Base-by-base conservation (phyloP, 2,888 invertebrate genomes). In the Acleris sparsana region DNA sequence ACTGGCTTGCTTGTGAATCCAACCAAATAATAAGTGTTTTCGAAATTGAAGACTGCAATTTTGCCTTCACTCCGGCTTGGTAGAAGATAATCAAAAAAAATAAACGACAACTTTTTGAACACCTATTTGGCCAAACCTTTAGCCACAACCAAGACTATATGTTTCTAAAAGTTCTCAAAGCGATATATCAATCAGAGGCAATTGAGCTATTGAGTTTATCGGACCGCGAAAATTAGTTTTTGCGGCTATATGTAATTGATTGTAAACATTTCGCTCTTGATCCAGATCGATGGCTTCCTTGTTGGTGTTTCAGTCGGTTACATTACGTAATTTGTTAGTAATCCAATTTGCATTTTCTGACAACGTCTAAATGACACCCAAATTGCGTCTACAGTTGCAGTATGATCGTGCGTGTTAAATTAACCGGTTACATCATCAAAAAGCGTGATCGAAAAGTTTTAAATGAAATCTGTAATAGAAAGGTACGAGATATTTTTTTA, bases 391-490 rank as follows among this genome's bases (percentile, higher is more conserved):
- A 60, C 67, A 63, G 69, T 67, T 67, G 57, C 67, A 63, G 69
- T 67, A 46, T 67, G 67, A 13, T 63, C 63, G 60, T 56, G 49
- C 63, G 56, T 58, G 63, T 53, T 63, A 57, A 63, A 65, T 66
- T 67, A 63, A 67, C 66, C 66, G 62, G 66, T 66, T 62, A 55
- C 52, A 3, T 13, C 11, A 3, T 44, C 59, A 57, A 67, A 62
- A 76, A 71, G 76, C 80, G 77, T 79, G 80, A 78, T 77, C 73
- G 77, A 75, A 77, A 69, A 71, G 67, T 70, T 71, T 72, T 44
- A 11, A 73, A 68, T 77, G 75, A 74, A 75, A 76, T 78, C 79
- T 83, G 80, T 80, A 83, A 80, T 82, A 80, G 75, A 77, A 72
- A 76, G 74, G 75, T 80, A 80, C 80, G 76, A 73, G 71, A 59